A percentile compares a stretch with the other conserved stretches of the same genome.
Conservation (phyloP, 2,113 vertebrate genomes). For the Oceanites oceanicus region DNA sequence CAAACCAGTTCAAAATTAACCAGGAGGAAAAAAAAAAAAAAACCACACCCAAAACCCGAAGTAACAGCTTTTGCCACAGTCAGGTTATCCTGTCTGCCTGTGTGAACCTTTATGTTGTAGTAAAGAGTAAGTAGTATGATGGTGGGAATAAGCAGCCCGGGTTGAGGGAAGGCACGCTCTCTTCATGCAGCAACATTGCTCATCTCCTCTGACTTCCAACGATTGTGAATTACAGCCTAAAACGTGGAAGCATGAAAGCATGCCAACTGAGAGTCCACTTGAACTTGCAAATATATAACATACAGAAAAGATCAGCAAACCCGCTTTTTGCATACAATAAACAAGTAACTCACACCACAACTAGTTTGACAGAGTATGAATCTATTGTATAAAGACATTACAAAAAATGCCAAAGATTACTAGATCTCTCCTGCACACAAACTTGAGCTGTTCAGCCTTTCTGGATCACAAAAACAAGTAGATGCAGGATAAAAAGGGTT, state of each 20-base stretch:
- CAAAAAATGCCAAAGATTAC: background rate
- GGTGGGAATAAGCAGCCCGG: background rate
- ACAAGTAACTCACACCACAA: background rate
- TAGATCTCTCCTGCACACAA: background rate
- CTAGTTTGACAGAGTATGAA: background rate
- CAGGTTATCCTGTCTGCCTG: background rate
- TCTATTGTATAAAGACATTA: background rate
- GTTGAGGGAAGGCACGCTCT: background rate
- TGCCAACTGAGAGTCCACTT: background rate
- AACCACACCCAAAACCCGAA: background rate
- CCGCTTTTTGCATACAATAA: rapidly evolving
- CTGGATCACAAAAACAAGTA: background rate
- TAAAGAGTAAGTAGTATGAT: background rate
- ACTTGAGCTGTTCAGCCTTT: background rate
- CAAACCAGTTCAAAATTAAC: background rate
- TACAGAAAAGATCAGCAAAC: background rate
- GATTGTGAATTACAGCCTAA: background rate
- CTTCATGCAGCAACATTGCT: background rate
- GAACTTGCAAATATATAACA: background rate
- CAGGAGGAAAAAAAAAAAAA: no score
- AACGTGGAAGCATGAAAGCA: background rate
- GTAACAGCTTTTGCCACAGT: background rate
- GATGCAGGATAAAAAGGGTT: background rate
- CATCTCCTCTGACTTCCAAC: background rate
- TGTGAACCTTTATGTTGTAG: background rate